Conservation (phyloP, 2,113 vertebrate genomes). For the Herpailurus yagouaroundi region DNA sequence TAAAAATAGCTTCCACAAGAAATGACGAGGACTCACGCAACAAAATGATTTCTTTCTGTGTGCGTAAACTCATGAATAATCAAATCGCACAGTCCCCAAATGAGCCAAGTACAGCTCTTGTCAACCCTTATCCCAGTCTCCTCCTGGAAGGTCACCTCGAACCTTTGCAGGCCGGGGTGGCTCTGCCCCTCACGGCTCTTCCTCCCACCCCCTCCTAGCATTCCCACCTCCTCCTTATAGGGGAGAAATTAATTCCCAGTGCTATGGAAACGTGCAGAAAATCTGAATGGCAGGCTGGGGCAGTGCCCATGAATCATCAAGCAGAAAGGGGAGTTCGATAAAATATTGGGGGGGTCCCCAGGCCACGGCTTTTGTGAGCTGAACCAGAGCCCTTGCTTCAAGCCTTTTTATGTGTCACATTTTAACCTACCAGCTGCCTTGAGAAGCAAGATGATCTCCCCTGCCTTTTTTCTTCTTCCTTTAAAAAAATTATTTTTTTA, state of each 20-base stretch:
- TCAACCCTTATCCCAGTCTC: slow-evolving; percentile 31
- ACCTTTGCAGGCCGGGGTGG: slow-evolving; percentile 49
- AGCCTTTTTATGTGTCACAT: slow-evolving; percentile 79
- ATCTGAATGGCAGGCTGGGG: slow-evolving; percentile 41
- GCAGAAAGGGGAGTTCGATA: neutral
- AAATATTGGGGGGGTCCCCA: neutral
- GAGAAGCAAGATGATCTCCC: slow-evolving; percentile 83
- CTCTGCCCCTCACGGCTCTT: slow-evolving; percentile 39
- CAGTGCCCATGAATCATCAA: neutral
- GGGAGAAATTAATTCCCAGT: slow-evolving; percentile 60
- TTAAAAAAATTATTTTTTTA: slow-evolving; percentile 44
- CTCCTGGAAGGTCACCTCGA: slow-evolving; percentile 77
- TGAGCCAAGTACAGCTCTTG: neutral
- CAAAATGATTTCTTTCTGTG: slow-evolving; percentile 71
- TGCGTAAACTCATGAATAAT: slow-evolving; percentile 77
- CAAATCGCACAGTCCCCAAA: slow-evolving; percentile 51
- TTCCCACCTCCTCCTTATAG: neutral
- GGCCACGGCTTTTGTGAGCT: slow-evolving; percentile 68
- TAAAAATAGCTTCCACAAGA: slow-evolving; percentile 77
- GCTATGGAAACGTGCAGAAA: slow-evolving; percentile 34
- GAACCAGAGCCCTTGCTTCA: slow-evolving; percentile 47
- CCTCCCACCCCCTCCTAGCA: neutral
- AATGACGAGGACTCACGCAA: slow-evolving; percentile 62
- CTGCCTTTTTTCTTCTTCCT: slow-evolving; percentile 77
- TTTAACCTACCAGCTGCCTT: slow-evolving; percentile 87